phyloP scores from a whole-genome alignment of 30 jellyfish, hydroid and myxozoan genomes.

The Turritopsis rubra region DNA sequence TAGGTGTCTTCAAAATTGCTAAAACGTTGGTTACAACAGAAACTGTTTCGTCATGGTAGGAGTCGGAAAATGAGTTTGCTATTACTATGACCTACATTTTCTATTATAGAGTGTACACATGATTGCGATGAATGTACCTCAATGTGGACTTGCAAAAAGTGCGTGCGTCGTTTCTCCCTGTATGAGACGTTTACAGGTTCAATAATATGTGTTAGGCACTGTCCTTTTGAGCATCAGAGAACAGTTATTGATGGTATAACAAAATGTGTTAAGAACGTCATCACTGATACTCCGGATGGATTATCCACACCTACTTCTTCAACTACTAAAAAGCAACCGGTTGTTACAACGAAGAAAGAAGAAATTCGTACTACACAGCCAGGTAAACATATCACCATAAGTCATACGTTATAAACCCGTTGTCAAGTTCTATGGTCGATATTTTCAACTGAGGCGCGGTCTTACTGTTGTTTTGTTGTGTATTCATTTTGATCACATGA shows the following conservation, averaged over 20 bases:
- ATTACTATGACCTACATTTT: no score
- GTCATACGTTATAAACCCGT: no score
- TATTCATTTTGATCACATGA: no score
- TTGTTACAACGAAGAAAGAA: neutral
- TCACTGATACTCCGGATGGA: neutral
- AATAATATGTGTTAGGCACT: neutral
- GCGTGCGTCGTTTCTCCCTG: neutral
- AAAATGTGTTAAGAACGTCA: neutral
- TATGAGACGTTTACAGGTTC: slow-evolving; percentile 2
- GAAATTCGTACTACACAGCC: neutral
- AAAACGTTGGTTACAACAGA: no score
- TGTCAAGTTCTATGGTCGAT: no score
- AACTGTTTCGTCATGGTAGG: no score
- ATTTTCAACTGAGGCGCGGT: neutral
- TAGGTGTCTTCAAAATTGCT: no score
- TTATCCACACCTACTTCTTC: neutral
- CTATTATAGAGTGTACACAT: neutral
- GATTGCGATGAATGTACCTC: slow-evolving; percentile 7
- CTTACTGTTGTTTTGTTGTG: neutral
- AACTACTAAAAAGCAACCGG: neutral
- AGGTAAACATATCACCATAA: neutral
- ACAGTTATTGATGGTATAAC: neutral
- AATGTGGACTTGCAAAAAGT: slow-evolving; percentile 12
- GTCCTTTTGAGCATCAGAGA: neutral
- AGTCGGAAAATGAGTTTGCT: no score